Evolutionary conservation across 2,797 vertebrate species (phyloP), one percentile per base, ranked within the genome.

Genomic region (Calcarius lapponicus): DNA sequence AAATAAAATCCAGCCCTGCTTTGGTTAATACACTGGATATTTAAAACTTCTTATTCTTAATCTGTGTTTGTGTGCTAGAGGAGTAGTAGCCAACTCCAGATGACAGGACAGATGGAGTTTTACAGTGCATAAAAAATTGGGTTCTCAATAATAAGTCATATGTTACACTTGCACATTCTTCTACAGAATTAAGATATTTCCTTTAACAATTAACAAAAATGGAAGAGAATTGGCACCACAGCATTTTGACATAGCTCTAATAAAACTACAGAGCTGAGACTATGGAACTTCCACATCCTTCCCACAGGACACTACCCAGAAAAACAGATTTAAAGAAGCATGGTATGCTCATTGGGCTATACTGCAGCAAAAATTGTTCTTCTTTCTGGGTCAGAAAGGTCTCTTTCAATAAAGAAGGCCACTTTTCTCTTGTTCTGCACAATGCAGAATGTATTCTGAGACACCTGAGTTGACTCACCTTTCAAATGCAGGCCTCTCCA

Each of bases 81-180:
- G 60, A 95, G 64, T 79, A 96, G 60, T 82, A 93, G 94, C 95
- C 93, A 95, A 86, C 87, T 94, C 71, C 87, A 93, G 92, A 96
- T 88, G 80, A 96, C 1, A 8, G 83, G 69, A 96, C 95, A 96
- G 95, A 93, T 90, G 93, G 95, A 95, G 67, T 95, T 96, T 93
- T 82, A 95, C 47, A 42, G 88, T 84, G 75, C 88, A 87, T 80
- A 61, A 90, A 95, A 95, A 84, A 88, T 11, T 12, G 9, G 62
- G 86, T 93, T 92, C 86, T 91, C 1, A 2, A 75, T 88, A 93
- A 93, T 91, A 92, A 96, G 47, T 85, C 88, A 45, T 92, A 85
- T 73, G 78, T 81, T 94, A 43, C 54, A 71, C 67, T 93, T 90
- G 80, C 82, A 80, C 10, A 0, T 96, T 96, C 94, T 90, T 91